phyloP scores from a whole-genome alignment of 2,888 invertebrate species.

The Cryptocephalus primarius region DNA sequence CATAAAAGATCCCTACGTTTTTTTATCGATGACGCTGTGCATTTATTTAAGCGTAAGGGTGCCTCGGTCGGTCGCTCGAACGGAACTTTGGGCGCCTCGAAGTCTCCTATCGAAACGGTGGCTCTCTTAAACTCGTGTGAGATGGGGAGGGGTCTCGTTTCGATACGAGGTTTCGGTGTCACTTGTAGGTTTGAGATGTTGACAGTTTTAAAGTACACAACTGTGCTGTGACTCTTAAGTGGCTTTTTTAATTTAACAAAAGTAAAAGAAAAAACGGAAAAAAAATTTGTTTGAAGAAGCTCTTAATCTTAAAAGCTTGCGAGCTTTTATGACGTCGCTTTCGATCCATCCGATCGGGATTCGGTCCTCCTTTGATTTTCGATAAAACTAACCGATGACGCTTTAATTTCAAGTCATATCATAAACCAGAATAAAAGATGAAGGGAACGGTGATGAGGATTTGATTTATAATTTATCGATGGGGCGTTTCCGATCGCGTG shows the following conservation, averaged over 20 bases:
- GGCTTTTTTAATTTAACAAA: constrained; percentile 44
- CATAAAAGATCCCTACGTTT: constrained; percentile 10
- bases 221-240: constrained; percentile 47
- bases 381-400: too few species aligned
- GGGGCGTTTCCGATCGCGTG: not conserved
- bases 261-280: constrained; percentile 27
- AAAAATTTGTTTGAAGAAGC: constrained; percentile 29
- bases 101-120: too few species aligned
- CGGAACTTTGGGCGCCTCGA: too few species aligned
- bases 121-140: too few species aligned
- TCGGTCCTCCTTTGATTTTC: too few species aligned
- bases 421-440: too few species aligned
- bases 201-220: constrained; percentile 39
- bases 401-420: too few species aligned
- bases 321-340: constrained; percentile 21
- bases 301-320: constrained; percentile 29
- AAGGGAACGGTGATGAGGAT: too few species aligned
- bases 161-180: not conserved
- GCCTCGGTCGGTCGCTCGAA: too few species aligned
- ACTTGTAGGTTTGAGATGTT: constrained; percentile 16
- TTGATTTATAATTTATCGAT: too few species aligned
- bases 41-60: constrained; percentile 5
- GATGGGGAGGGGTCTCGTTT: too few species aligned
- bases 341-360: too few species aligned
- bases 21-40: constrained; percentile 10